Evolutionary conservation across 1,140 invertebrate species (phyloP).

Genomic region (Drosophila littoralis): DNA sequence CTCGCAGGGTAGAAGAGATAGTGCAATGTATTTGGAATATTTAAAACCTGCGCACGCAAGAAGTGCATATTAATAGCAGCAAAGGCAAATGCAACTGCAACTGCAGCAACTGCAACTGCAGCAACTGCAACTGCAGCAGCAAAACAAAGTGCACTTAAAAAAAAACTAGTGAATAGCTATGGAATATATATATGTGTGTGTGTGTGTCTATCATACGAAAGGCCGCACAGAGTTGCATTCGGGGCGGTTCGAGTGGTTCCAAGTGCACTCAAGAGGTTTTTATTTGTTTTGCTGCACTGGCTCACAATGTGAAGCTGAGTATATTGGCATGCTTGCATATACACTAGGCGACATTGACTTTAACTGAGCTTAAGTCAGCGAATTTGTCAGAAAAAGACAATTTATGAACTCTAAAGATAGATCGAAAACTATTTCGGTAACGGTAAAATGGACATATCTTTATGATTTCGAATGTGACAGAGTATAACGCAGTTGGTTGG

Average conservation of each 20-base stretch:
- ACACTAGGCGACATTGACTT: too few species aligned
- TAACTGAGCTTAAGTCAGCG: too few species aligned
- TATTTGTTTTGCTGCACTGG: background rate
- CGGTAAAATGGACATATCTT: too few species aligned
- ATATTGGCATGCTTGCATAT: too few species aligned
- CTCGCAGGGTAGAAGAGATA: background rate
- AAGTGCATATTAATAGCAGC: slow-evolving; percentile 3
- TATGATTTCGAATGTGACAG: too few species aligned
- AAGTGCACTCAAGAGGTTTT: slow-evolving; percentile 7
- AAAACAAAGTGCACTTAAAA: slow-evolving; percentile 1
- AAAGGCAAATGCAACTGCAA: slow-evolving; percentile 3
- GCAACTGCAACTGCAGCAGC: background rate
- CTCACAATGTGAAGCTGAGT: too few species aligned
- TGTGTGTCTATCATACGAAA: slow-evolving; percentile 13
- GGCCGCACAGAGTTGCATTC: slow-evolving; percentile 9
- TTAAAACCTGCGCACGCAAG: slow-evolving; percentile 9
- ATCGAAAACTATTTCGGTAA: too few species aligned
- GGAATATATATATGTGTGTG: too few species aligned
- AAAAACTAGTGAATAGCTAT: background rate
- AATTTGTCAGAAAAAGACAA: too few species aligned
- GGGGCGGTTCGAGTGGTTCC: background rate
- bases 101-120: background rate
- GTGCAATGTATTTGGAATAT: slow-evolving; percentile 3
- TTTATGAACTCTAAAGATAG: too few species aligned
- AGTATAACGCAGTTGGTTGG: too few species aligned